Percentiles rank a stretch among this genome's conserved stretches.
Evolutionary conservation across 2,888 invertebrate genomes (phyloP).

Genomic region (Diarsia dahlii): DNA sequence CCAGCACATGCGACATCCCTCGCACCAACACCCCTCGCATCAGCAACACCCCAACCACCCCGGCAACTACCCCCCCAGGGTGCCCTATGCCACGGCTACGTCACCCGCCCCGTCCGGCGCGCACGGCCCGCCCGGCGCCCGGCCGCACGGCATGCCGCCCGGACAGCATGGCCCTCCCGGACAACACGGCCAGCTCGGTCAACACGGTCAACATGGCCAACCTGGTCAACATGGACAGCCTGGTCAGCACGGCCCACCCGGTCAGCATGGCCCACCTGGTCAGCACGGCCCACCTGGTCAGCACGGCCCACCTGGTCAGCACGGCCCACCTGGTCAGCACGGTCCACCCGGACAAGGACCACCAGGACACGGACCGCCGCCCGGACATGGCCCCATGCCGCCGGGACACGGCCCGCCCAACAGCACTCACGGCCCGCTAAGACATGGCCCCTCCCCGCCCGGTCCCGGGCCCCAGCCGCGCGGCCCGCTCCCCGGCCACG

Average conservation of each 20-base stretch:
- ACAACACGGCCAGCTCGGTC: neutral
- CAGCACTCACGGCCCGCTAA: conserved; percentile 41
- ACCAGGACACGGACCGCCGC: conserved; percentile 16
- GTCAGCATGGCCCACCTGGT: conserved; percentile 31
- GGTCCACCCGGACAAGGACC: conserved; percentile 10
- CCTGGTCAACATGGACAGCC: conserved; percentile 7
- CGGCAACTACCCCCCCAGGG: conserved; percentile 53
- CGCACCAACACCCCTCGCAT: conserved; percentile 52
- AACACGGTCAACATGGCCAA: neutral
- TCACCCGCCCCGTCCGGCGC: conserved; percentile 42
- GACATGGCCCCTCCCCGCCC: conserved; percentile 48
- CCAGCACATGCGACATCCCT: conserved; percentile 67
- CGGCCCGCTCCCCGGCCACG: conserved; percentile 56
- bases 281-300: conserved; percentile 27
- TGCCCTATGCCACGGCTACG: conserved; percentile 42
- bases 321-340: conserved; percentile 17
- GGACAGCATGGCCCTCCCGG: conserved; percentile 1
- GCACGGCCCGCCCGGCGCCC: neutral
- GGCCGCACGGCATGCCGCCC: conserved; percentile 14
- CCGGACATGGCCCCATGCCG: conserved; percentile 28
- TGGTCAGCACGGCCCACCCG: conserved; percentile 26
- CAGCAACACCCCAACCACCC: conserved; percentile 10
- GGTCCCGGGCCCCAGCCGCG: conserved; percentile 34
- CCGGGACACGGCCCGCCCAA: conserved; percentile 47
- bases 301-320: conserved; percentile 28